Conservation (phyloP, 1,140 invertebrate genomes). For the Drosophila aff. region DNA sequence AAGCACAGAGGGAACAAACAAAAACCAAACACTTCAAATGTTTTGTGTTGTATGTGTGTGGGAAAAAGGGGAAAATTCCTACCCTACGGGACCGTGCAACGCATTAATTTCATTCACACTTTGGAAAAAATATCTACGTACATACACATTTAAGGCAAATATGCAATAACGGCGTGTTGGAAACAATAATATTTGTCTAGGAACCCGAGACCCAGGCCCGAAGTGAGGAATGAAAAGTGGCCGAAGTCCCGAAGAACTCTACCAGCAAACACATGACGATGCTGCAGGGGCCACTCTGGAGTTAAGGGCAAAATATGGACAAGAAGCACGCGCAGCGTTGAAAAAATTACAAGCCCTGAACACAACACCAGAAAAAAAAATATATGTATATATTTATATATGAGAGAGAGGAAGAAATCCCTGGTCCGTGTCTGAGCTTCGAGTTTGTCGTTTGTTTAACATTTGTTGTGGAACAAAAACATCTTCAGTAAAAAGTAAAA, state of each 20-base stretch:
- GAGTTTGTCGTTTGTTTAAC: slow-evolving; percentile 66
- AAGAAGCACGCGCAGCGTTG: slow-evolving; percentile 64
- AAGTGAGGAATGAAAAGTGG: slow-evolving; percentile 35
- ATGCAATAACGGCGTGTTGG: slow-evolving; percentile 82
- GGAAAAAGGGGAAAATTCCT: slow-evolving; percentile 65
- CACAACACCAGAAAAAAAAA: not conserved
- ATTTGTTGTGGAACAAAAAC: slow-evolving; percentile 56
- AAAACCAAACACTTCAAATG: slow-evolving; percentile 65
- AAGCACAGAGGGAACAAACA: slow-evolving; percentile 48
- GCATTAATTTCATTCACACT: slow-evolving; percentile 84
- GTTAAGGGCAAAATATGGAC: slow-evolving; percentile 36
- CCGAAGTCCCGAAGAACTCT: not conserved
- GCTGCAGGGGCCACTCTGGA: slow-evolving; percentile 41
- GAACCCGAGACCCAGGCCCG: slow-evolving; percentile 50
- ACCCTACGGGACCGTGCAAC: slow-evolving; percentile 59
- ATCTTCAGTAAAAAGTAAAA: slow-evolving; percentile 1
- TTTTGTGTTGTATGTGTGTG: slow-evolving; percentile 55
- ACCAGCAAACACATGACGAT: slow-evolving; percentile 27
- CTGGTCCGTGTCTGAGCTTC: slow-evolving; percentile 27
- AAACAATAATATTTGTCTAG: slow-evolving; percentile 84
- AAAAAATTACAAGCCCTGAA: slow-evolving; percentile 32
- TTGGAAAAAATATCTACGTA: slow-evolving; percentile 62
- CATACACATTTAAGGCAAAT: slow-evolving; percentile 74
- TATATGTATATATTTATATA: not conserved
- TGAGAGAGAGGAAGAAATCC: slow-evolving; percentile 14